Evolutionary conservation across 2,888 invertebrate genomes (phyloP).

Genomic region (Cancer borealis): DNA sequence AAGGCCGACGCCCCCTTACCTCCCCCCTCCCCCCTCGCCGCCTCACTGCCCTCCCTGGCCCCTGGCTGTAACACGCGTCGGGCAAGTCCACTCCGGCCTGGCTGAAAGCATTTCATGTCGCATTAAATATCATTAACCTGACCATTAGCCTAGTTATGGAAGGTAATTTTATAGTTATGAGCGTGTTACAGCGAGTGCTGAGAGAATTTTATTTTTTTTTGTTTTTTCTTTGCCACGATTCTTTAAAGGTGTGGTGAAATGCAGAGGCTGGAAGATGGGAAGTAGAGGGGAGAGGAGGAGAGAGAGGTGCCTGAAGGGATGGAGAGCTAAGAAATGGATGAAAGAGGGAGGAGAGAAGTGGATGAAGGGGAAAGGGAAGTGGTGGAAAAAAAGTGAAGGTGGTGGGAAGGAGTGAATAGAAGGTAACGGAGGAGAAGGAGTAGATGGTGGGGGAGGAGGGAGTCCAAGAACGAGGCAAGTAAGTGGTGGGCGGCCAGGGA

Average conservation of each 20-base stretch:
- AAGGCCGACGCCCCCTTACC: not conserved
- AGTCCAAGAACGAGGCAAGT: not conserved
- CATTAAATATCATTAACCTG: slow-evolving; percentile 40
- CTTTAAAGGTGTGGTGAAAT: slow-evolving; percentile 33
- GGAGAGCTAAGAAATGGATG: not conserved
- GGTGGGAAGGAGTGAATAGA: not conserved
- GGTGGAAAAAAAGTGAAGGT: not conserved
- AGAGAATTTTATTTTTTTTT: not conserved
- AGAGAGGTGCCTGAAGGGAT: slow-evolving; percentile 5
- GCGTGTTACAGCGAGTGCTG: slow-evolving; percentile 21
- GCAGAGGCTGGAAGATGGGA: not conserved
- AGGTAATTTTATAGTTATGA: slow-evolving; percentile 40
- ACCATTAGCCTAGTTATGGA: slow-evolving; percentile 40
- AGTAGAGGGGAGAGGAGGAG: not conserved
- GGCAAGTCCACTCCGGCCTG: slow-evolving; percentile 24
- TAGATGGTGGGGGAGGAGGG: not conserved
- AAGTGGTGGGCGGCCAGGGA: not conserved
- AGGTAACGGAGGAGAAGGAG: not conserved
- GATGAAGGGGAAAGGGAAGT: slow-evolving; percentile 5
- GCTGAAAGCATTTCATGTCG: slow-evolving; percentile 37
- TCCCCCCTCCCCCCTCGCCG: not conserved
- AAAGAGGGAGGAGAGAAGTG: not conserved
- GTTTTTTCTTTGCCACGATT: not conserved
- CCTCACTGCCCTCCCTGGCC: not conserved
- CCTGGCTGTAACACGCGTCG: slow-evolving; percentile 1